Base-by-base conservation (phyloP, 2,797 vertebrate species). In the Sebastes hopkinsi region DNA sequence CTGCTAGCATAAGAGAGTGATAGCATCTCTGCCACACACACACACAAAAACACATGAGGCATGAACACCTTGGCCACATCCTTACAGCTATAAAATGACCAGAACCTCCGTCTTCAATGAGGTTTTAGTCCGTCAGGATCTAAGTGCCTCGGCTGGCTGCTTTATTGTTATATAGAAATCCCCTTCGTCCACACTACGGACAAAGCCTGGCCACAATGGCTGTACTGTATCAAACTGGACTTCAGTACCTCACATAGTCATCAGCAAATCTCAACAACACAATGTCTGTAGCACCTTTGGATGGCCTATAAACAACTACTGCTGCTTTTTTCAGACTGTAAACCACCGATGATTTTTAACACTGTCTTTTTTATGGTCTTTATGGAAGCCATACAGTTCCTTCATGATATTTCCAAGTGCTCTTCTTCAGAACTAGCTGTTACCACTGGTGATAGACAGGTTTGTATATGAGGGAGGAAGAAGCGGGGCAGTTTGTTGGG, bases 1-100 rank as follows among this genome's bases (percentile, higher is more conserved):
- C 96, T 1, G 96, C 96, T 67, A 95, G 94, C 92, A 90, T 94
- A 82, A 92, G 94, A 89, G 94, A 95, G 84, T 94, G 88, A 95
- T 73, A 13, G 14, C 29, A 52, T 55, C 76, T 76, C 59, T 64
- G 10, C 27, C 80, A 46, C 60, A 46, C 60, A 79, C 79, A 76
- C 50, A 71, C n/a, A 83, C 27, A 80, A 18, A 88, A 18, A 77
- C 38, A 84, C 59, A 87, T 2, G 14, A 83, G 46, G 54, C 75
- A 80, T 69, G 56, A 79, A 86, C 67, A 75, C 71, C 60, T 34
- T 69, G 74, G 75, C 73, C 76, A 78, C 65, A 83, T 42, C 67
- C 64, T 68, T 27, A 69, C 42, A 82, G 52, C 66, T 79, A 22
- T 74, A 46, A 83, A 81, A 80, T 23, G 78, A 85, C 67, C 79